Conservation (phyloP, 2,888 invertebrate genomes). For the Apeira syringaria region DNA sequence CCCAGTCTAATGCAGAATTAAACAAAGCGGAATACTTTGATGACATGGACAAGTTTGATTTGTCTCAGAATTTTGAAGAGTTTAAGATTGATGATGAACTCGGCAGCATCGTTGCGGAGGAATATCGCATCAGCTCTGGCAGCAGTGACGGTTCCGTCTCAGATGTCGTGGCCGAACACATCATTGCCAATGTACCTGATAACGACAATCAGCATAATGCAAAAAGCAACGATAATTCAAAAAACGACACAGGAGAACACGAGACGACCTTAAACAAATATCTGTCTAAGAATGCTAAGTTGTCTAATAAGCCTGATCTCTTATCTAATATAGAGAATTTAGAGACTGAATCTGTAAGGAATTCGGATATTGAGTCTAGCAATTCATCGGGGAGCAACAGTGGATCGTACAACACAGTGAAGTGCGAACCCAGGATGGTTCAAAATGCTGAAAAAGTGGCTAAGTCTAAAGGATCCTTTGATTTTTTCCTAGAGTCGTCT, state of each 20-base stretch:
- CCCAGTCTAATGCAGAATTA: constrained; percentile 53
- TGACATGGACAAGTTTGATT: constrained; percentile 85
- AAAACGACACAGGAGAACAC: constrained; percentile 56
- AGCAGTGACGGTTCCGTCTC: constrained; percentile 76
- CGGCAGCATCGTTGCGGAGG: constrained; percentile 74
- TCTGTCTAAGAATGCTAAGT: constrained; percentile 68
- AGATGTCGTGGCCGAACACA: constrained; percentile 70
- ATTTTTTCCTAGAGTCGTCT: constrained; percentile 90
- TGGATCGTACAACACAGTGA: constrained; percentile 74
- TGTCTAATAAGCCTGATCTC: constrained; percentile 80
- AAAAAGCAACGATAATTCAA: constrained; percentile 48
- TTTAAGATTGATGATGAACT: constrained; percentile 90
- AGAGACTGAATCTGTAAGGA: constrained; percentile 85
- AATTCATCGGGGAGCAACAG: constrained; percentile 81
- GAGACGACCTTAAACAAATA: constrained; percentile 54
- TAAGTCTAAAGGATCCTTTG: constrained; percentile 84
- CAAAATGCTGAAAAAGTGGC: constrained; percentile 54
- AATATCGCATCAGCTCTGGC: constrained; percentile 79
- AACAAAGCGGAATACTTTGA: constrained; percentile 76
- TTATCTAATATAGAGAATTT: constrained; percentile 81
- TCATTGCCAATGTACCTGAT: constrained; percentile 62
- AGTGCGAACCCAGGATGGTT: constrained; percentile 71
- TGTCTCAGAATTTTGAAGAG: constrained; percentile 91
- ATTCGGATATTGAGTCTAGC: constrained; percentile 87
- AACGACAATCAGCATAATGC: constrained; percentile 54